Evolutionary conservation across 2,888 invertebrate genomes (phyloP).

Genomic region (Ennomos erosarius): DNA sequence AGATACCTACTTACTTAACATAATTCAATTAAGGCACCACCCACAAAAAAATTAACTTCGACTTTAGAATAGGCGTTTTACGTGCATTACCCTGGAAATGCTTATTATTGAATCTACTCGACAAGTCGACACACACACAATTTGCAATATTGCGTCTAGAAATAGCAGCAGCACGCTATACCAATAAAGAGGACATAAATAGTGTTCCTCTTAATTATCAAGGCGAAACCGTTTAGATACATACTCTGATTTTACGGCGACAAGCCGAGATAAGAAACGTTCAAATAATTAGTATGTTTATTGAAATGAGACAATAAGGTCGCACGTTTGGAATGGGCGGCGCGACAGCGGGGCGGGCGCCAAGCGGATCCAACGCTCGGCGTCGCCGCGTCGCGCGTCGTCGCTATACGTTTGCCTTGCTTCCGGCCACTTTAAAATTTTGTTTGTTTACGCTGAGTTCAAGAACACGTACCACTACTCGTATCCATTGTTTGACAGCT

Average conservation of each 20-base stretch:
- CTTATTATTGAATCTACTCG: too few species aligned
- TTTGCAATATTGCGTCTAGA: slow-evolving; percentile 31
- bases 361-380: slow-evolving; percentile 2
- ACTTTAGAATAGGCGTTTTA: too few species aligned
- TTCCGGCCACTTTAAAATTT: neutral
- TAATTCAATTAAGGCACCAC: too few species aligned
- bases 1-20: too few species aligned
- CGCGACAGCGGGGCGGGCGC: slow-evolving; percentile 25
- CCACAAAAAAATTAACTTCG: too few species aligned
- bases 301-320: slow-evolving; percentile 43
- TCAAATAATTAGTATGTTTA: slow-evolving; percentile 42
- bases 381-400: neutral
- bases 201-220: slow-evolving; percentile 44
- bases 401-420: neutral
- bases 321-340: slow-evolving; percentile 11
- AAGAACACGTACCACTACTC: too few species aligned
- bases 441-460: too few species aligned
- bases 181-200: slow-evolving; percentile 49
- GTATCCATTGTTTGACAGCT: too few species aligned
- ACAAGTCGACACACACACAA: neutral
- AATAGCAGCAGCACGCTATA: slow-evolving; percentile 32
- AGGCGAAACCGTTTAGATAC: slow-evolving; percentile 43
- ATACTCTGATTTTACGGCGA: slow-evolving; percentile 37
- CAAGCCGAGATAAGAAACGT: slow-evolving; percentile 32
- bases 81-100: too few species aligned